A percentile compares a stretch with the other conserved stretches of the same genome.
phyloP scores from a whole-genome alignment of 2,113 vertebrate species.

The Syngnathus scovelli region DNA sequence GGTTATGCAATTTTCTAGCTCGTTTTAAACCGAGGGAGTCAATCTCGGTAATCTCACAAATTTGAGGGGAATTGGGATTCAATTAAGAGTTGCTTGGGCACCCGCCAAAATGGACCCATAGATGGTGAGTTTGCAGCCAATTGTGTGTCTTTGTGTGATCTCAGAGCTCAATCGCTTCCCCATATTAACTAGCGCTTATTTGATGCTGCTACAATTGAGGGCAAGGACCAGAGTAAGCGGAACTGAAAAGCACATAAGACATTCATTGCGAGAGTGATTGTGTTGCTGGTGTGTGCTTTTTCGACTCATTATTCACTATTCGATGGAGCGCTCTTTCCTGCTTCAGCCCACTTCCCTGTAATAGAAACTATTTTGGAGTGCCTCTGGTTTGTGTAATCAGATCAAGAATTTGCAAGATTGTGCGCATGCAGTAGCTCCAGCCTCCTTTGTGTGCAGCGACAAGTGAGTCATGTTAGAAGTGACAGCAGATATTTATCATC shows the following conservation, averaged over 20 bases:
- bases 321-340: constrained; percentile 30
- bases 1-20: too few species aligned
- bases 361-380: constrained; percentile 56
- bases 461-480: constrained; percentile 66
- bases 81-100: too few species aligned
- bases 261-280: constrained; percentile 26
- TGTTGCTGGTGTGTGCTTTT: constrained; percentile 16
- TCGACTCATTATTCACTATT: constrained; percentile 51
- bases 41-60: too few species aligned
- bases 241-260: constrained; percentile 25
- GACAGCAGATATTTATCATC: constrained; percentile 70
- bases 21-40: too few species aligned
- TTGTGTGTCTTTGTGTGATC: background rate
- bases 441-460: constrained; percentile 50
- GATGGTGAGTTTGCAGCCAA: background rate
- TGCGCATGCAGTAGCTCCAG: constrained; percentile 30
- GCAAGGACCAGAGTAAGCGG: constrained; percentile 1
- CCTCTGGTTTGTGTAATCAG: constrained; percentile 60
- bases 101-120: too few species aligned
- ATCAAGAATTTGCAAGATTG: constrained; percentile 52
- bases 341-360: constrained; percentile 41
- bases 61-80: too few species aligned
- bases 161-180: background rate
- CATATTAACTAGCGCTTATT: constrained; percentile 6
- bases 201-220: constrained; percentile 20